A percentile compares a stretch with the other conserved stretches of the same genome.
Conservation (phyloP, 2,113 vertebrate genomes). For the Mesocricetus auratus region DNA sequence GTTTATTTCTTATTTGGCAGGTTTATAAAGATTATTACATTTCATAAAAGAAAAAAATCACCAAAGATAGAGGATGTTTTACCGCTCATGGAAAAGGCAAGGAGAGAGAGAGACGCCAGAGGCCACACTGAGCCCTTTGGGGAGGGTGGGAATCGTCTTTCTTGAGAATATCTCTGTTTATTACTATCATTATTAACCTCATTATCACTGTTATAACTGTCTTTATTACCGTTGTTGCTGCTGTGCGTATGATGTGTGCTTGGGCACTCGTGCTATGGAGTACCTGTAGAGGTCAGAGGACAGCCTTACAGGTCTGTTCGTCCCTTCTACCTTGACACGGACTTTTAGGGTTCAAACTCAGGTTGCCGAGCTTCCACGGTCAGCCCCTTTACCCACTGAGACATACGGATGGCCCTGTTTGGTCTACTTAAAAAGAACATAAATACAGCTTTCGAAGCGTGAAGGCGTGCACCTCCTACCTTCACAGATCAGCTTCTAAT, state of each 20-base stretch:
- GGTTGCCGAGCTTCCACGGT: not conserved
- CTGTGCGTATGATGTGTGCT: not conserved
- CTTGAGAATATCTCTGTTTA: not conserved
- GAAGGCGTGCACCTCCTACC: not conserved
- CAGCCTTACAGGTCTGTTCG: not conserved
- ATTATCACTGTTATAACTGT: not conserved
- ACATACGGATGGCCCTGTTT: not conserved
- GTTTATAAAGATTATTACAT: not conserved
- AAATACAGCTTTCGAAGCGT: slow-evolving; percentile 4
- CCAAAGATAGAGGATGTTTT: not conserved
- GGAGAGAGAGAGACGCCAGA: not conserved
- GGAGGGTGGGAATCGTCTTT: not conserved
- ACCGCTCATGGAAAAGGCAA: not conserved
- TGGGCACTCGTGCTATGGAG: not conserved
- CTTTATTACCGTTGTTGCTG: not conserved
- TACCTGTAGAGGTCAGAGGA: too few species aligned
- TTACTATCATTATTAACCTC: not conserved
- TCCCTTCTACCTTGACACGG: not conserved
- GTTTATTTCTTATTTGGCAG: not conserved
- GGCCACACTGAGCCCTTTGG: not conserved
- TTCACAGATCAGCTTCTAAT: too few species aligned
- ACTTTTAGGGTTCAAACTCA: not conserved
- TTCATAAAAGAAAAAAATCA: not conserved
- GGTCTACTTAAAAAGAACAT: not conserved
- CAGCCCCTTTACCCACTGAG: not conserved